Conservation (phyloP, 2,113 vertebrate genomes). For the Furnarius figulus region DNA sequence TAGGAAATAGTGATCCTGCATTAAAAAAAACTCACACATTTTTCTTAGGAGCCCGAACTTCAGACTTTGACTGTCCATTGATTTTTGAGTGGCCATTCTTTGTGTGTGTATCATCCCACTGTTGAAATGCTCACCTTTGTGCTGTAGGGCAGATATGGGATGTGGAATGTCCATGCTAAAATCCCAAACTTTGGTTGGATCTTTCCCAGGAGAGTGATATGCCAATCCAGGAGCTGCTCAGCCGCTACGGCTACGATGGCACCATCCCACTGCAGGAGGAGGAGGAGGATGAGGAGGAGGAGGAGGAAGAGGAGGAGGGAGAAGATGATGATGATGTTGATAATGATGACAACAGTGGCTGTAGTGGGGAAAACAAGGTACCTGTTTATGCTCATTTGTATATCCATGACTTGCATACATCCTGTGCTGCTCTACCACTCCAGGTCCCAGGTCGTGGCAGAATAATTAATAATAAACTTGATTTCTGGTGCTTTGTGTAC, state of each 20-base stretch:
- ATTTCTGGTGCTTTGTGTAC: not conserved
- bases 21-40: not conserved
- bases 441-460: not conserved
- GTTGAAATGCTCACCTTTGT: not conserved
- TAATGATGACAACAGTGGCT: slow-evolving; percentile 91
- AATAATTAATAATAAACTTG: not conserved
- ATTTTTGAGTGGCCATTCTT: too few relatives aligned
- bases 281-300: slow-evolving; percentile 84
- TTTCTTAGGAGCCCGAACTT: not conserved
- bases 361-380: slow-evolving; percentile 86
- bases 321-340: slow-evolving; percentile 86
- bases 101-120: not conserved
- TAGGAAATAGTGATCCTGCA: not conserved
- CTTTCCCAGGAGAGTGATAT: slow-evolving; percentile 90
- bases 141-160: not conserved
- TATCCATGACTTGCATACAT: not conserved
- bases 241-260: slow-evolving; percentile 90
- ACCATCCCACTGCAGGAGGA: slow-evolving; percentile 86
- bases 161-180: not conserved
- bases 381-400: not conserved
- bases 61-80: rapidly evolving
- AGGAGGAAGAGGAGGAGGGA: slow-evolving; percentile 86
- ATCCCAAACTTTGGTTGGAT: not conserved
- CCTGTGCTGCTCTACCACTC: not conserved
- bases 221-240: slow-evolving; percentile 95